A percentile compares a stretch with the other conserved stretches of the same genome.
phyloP scores from a whole-genome alignment of 1,140 invertebrate species.

The Caenorhabditis brenneri region DNA sequence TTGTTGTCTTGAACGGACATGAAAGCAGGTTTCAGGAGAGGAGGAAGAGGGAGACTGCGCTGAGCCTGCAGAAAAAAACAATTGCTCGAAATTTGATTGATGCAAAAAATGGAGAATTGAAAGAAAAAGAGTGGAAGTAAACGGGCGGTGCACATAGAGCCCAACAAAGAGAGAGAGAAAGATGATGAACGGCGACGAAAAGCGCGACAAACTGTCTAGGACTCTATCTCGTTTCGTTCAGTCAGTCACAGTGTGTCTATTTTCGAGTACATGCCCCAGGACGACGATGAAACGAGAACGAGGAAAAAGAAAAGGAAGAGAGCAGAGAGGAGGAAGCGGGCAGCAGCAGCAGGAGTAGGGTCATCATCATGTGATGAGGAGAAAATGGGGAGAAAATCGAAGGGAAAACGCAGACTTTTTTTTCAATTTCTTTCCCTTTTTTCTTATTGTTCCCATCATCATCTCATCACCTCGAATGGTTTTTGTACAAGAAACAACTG shows the following conservation, averaged over 20 bases:
- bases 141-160: slow-evolving; percentile 25
- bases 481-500: neutral
- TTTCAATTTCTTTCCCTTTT: neutral
- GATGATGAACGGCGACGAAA: slow-evolving; percentile 17
- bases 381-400: neutral
- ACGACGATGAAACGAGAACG: slow-evolving; percentile 10
- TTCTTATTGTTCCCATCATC: neutral
- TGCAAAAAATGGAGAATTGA: neutral
- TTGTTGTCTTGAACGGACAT: slow-evolving; percentile 27
- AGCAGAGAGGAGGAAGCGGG: slow-evolving; percentile 22
- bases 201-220: slow-evolving; percentile 14
- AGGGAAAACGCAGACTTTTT: neutral
- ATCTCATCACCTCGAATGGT: neutral
- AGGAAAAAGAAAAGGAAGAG: neutral
- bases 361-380: slow-evolving; percentile 31
- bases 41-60: slow-evolving; percentile 42
- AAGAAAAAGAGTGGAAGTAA: neutral
- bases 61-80: slow-evolving; percentile 27
- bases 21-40: slow-evolving; percentile 42
- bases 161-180: too few relatives aligned
- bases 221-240: slow-evolving; percentile 20
- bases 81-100: neutral
- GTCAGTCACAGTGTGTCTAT: slow-evolving; percentile 12
- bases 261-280: slow-evolving; percentile 20
- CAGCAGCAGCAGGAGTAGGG: slow-evolving; percentile 20